phyloP scores from a whole-genome alignment of 2,113 vertebrate genomes.

The Ameiurus melas region DNA sequence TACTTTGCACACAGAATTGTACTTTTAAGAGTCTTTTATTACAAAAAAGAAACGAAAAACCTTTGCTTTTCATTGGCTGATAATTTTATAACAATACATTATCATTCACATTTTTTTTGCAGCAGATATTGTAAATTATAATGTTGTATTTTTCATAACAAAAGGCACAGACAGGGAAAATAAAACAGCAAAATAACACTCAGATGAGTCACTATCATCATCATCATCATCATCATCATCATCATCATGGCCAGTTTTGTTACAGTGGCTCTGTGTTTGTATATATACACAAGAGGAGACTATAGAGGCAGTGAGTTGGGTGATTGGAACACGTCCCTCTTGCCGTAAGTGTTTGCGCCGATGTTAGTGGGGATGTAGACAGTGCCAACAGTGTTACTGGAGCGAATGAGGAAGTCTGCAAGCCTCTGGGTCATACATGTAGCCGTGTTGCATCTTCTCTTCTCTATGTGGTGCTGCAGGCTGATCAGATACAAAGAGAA shows the following conservation, averaged over 20 bases:
- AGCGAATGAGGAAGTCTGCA: constrained; percentile 83
- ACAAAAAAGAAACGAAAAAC: constrained; percentile 59
- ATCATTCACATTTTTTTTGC: constrained; percentile 41
- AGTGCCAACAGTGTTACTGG: constrained; percentile 77
- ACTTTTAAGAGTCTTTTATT: constrained; percentile 62
- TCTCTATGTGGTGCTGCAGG: constrained; percentile 73
- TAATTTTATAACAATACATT: constrained; percentile 42
- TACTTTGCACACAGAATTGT: background rate
- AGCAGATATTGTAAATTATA: constrained; percentile 24
- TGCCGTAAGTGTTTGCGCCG: constrained; percentile 83
- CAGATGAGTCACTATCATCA: background rate
- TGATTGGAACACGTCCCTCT: constrained; percentile 71
- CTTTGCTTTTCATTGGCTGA: constrained; percentile 40
- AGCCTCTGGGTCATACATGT: constrained; percentile 87
- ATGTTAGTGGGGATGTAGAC: constrained; percentile 81
- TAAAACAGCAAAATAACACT: constrained; percentile 51
- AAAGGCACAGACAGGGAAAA: constrained; percentile 64
- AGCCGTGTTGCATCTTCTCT: constrained; percentile 85
- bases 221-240: background rate
- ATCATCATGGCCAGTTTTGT: background rate
- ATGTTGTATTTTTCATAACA: constrained; percentile 51
- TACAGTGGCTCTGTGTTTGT: constrained; percentile 22
- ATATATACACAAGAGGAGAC: constrained; percentile 8
- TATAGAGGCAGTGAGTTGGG: constrained; percentile 69
- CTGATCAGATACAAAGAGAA: constrained; percentile 54